Evolutionary conservation across 92 coral and sea anemone species (phyloP).

Genomic region (Phenganax stokvisi): DNA sequence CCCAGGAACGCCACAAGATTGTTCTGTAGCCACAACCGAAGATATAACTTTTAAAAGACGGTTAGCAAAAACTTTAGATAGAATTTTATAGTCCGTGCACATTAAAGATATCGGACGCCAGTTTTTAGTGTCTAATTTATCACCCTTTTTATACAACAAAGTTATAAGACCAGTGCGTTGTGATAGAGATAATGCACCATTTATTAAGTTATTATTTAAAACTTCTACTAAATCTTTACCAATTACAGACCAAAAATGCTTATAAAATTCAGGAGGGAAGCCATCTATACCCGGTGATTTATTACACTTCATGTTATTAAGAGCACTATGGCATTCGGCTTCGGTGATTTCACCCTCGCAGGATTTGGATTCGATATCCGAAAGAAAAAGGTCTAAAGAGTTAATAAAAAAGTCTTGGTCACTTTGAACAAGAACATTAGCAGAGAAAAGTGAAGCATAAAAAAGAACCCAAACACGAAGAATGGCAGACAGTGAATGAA

Average conservation of each 20-base stretch:
- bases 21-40: constrained; percentile 40
- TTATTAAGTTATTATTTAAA: constrained; percentile 4
- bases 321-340: constrained; percentile 35
- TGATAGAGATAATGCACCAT: constrained; percentile 20
- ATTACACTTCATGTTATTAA: constrained; percentile 33
- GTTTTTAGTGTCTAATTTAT: constrained; percentile 25
- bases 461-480: constrained; percentile 5
- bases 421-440: neutral
- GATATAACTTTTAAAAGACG: constrained; percentile 39
- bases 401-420: neutral
- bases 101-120: constrained; percentile 59
- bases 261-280: constrained; percentile 53
- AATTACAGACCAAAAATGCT: constrained; percentile 42
- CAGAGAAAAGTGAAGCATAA: constrained; percentile 1
- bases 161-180: constrained; percentile 45
- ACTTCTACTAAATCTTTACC: constrained; percentile 45
- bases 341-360: constrained; percentile 47
- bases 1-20: constrained; percentile 47
- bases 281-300: constrained; percentile 58
- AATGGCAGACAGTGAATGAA: neutral
- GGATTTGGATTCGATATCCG: neutral
- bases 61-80: constrained; percentile 23
- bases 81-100: constrained; percentile 50
- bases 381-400: neutral
- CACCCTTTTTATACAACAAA: constrained; percentile 48